Evolutionary conservation across 2,888 invertebrate genomes (phyloP).

Genomic region (Crepidodera aurea): DNA sequence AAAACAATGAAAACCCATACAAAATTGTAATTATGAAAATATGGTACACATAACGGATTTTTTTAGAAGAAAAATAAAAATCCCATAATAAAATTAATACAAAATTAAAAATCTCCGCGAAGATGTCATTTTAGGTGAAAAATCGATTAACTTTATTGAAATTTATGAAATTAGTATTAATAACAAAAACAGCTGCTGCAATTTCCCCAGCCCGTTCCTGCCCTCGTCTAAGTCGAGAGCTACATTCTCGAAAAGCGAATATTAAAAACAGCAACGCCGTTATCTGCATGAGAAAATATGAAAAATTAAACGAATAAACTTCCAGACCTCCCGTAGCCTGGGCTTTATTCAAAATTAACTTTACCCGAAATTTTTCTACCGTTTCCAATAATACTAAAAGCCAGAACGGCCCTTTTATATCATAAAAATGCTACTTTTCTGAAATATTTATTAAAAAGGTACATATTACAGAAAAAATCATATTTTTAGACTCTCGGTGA

Average conservation of each 20-base stretch:
- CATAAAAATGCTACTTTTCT: not conserved
- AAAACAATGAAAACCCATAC: too few relatives aligned
- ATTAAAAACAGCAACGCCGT: constrained; percentile 44
- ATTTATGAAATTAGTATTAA: too few relatives aligned
- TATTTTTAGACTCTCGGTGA: too few relatives aligned
- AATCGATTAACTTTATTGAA: too few relatives aligned
- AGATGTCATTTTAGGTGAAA: too few relatives aligned
- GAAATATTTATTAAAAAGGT: constrained; percentile 1
- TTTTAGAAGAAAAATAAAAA: too few relatives aligned
- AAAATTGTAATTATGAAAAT: too few relatives aligned
- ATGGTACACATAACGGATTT: too few relatives aligned
- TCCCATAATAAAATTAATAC: too few relatives aligned
- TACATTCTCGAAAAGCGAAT: constrained; percentile 35
- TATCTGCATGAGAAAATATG: constrained; percentile 43
- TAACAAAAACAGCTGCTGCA: too few relatives aligned
- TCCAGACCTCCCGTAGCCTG: constrained; percentile 23
- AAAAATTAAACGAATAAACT: constrained; percentile 42
- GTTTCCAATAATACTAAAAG: constrained; percentile 13
- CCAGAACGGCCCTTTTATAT: constrained; percentile 2
- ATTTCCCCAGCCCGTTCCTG: constrained; percentile 21
- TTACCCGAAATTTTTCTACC: constrained; percentile 5
- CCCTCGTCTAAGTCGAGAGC: not conserved
- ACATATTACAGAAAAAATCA: not conserved
- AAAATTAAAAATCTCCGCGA: too few relatives aligned
- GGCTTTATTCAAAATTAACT: constrained; percentile 30